Evolutionary conservation across 2,113 vertebrate species (phyloP), one percentile per base, ranked within the genome.

Genomic region (Nanorana parkeri): DNA sequence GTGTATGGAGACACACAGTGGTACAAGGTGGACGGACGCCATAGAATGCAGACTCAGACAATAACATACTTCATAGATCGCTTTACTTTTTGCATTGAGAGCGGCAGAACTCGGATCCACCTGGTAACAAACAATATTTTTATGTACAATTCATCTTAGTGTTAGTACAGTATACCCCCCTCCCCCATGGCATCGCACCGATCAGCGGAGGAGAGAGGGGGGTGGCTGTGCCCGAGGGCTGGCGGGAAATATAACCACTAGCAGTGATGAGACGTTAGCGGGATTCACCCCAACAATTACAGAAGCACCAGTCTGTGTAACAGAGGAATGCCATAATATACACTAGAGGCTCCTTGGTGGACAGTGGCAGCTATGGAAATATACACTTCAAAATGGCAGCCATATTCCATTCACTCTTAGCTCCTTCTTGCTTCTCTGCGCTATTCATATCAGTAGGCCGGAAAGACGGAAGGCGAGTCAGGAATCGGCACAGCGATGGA

Each of bases 1-100:
- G 41, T 47, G 41, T 13, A 47, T 47, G 41, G 41, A 47, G 41
- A 47, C 13, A 13, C 58, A n/a, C 20, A 61, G 58, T 0, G 58
- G 6, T n/a, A 61, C 58, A 36, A 6, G 17, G 20, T 4, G 20
- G 58, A n/a, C 21, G 23, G 60, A 21, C 8, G 5, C 23, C 1
- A 24, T 41, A 47, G 41, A 47, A 2, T 21, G 29, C 56, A 80
- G 16, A 80, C 60, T 15, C 17, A 65, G 56, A 81, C 68, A 32
- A 5, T 19, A 16, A 13, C 47, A 16, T 75, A 75, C 55, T 52
- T 54, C 64, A 74, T 72, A 64, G 26, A 82, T 56, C 68, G 54
- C 21, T 81, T 81, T 81, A 81, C 80, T 74, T 47, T 29, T 78
- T 81, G 80, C 71, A 81, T 29, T 75, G 80, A 82, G 80, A 71